Conservation (phyloP, 2,797 vertebrate species). For the Ispidina lecontei region DNA sequence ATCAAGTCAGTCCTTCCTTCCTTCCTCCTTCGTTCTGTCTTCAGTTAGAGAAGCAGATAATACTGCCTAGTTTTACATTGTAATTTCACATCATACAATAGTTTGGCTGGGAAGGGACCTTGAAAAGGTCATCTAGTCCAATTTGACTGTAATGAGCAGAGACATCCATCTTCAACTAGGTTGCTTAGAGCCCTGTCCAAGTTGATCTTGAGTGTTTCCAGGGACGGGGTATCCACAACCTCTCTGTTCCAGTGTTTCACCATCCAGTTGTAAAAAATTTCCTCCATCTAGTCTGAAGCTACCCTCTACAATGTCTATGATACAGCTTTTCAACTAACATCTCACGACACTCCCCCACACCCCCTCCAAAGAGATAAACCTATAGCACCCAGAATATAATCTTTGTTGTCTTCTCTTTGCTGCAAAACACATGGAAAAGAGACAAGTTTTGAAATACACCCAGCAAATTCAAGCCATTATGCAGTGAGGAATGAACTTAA, state of each 20-base stretch:
- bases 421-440: not conserved
- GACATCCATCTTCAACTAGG: not conserved
- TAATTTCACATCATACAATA: not conserved
- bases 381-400: not conserved
- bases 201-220: not conserved
- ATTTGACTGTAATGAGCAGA: not conserved
- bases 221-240: not conserved
- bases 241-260: not conserved
- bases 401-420: not conserved
- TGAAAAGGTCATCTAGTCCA: not conserved
- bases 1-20: accelerated
- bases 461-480: not conserved
- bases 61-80: not conserved
- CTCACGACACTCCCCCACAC: not conserved
- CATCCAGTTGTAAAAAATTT: not conserved
- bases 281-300: not conserved
- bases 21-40: not conserved
- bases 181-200: not conserved
- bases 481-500: not conserved
- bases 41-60: not conserved
- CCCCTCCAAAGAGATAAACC: not conserved
- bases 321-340: not conserved
- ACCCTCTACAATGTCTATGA: not conserved
- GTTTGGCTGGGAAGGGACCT: not conserved
- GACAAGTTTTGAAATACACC: not conserved